These are phyloP conservation scores for Caranx melampygus DNA, from an alignment of 2,113 vertebrate genomes.

Conservation along the genomic window DNA sequence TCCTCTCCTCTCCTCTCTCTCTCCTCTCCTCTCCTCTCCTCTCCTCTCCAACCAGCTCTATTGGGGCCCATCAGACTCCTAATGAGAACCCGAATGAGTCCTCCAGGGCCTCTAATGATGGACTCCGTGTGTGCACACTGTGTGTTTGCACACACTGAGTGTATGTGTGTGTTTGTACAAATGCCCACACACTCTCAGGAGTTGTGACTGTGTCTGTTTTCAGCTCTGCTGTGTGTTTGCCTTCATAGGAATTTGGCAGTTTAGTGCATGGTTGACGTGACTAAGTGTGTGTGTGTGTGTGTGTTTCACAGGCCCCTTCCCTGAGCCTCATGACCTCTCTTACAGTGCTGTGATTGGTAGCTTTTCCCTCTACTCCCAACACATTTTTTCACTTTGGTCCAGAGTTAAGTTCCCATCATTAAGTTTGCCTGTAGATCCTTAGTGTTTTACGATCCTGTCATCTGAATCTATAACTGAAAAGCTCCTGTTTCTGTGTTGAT, in stretches of 20 bases:
- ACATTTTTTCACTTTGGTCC: slow-evolving; percentile 46
- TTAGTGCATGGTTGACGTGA: slow-evolving; percentile 34
- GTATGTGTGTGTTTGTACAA: slow-evolving; percentile 18
- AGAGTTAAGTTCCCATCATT: slow-evolving; percentile 34
- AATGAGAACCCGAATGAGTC: slow-evolving; percentile 59
- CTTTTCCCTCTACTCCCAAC: slow-evolving; percentile 31
- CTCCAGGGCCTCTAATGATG: slow-evolving; percentile 58
- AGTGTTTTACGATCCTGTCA: not conserved
- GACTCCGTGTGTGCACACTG: slow-evolving; percentile 21
- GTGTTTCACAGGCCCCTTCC: slow-evolving; percentile 20
- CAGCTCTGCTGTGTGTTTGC: slow-evolving; percentile 54
- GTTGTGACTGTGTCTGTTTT: slow-evolving; percentile 50
- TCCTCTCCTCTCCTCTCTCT: not conserved
- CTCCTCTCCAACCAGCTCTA: slow-evolving; percentile 14
- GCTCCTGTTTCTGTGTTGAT: not conserved
- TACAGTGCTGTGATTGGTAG: slow-evolving; percentile 48
- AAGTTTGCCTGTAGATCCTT: not conserved
- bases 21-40: not conserved
- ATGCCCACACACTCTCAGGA: slow-evolving; percentile 29
- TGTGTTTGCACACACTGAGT: slow-evolving; percentile 1
- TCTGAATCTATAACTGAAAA: no score
- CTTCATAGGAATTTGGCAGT: slow-evolving; percentile 65
- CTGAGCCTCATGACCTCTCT: slow-evolving; percentile 40
- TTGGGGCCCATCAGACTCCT: slow-evolving; percentile 38
- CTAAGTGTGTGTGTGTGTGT: slow-evolving; percentile 13